phyloP scores from a whole-genome alignment of 2,888 invertebrate genomes.

The Incurvaria masculella region DNA sequence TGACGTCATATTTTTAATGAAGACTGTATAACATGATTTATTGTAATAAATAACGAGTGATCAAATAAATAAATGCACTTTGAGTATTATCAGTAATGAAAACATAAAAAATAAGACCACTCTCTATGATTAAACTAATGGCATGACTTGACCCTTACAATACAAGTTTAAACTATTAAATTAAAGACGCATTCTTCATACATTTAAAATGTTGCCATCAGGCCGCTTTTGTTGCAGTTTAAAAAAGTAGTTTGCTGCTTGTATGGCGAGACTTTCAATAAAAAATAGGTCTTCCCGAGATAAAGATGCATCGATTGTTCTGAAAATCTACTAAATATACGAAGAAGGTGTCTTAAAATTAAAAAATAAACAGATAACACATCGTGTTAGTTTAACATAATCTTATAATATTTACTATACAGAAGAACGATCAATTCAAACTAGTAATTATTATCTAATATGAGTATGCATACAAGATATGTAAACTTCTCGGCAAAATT shows the following conservation, averaged over 20 bases:
- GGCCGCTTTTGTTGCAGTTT: no score
- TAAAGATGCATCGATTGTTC: no score
- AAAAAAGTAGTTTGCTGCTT: no score
- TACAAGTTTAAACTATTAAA: not conserved
- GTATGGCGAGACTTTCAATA: no score
- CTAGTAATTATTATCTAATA: no score
- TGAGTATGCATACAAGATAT: no score
- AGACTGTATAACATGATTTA: not conserved
- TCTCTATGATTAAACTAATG: conserved; percentile 41
- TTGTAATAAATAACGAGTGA: not conserved
- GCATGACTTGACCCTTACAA: conserved; percentile 47
- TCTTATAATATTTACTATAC: no score
- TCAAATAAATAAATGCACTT: not conserved
- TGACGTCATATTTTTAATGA: not conserved
- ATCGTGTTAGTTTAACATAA: no score
- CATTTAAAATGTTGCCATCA: not conserved
- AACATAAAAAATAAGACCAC: conserved; percentile 14
- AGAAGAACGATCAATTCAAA: no score
- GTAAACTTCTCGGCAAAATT: not conserved
- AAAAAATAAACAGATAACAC: not conserved
- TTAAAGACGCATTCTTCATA: not conserved
- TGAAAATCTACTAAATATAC: not conserved
- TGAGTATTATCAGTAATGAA: not conserved
- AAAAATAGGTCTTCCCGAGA: no score
- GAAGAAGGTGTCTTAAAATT: not conserved